phyloP scores from a whole-genome alignment of 2,113 vertebrate genomes.

The Hippopotamus amphibius region DNA sequence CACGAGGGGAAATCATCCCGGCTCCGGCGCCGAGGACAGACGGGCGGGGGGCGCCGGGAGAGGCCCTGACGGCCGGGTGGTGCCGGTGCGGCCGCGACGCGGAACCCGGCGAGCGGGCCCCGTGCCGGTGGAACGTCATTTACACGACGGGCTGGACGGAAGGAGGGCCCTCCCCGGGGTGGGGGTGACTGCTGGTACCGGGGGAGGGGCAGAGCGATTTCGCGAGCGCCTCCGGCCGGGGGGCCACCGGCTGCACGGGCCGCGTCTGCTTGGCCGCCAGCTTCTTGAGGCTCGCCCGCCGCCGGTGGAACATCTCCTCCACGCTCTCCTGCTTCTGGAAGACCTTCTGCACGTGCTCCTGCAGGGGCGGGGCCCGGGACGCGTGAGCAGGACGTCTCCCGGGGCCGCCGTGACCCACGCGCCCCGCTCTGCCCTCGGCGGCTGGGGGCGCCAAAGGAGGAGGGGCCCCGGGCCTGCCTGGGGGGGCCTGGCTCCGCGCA shows the following conservation, averaged over 20 bases:
- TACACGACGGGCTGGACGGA: no score
- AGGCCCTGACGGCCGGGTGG: background rate
- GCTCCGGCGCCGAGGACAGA: rapidly evolving
- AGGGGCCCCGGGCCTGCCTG: background rate
- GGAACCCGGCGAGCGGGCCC: background rate
- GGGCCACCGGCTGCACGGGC: constrained; percentile 98
- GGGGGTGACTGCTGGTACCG: constrained; percentile 77
- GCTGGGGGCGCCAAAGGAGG: background rate
- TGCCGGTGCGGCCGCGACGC: background rate
- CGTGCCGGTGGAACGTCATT: background rate
- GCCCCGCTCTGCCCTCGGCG: background rate
- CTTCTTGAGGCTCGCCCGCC: constrained; percentile 96
- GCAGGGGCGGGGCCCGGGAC: background rate
- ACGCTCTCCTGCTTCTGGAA: constrained; percentile 96
- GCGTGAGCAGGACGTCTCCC: background rate
- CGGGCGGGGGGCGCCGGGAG: rapidly evolving
- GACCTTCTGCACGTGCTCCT: constrained; percentile 95
- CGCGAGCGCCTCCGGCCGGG: constrained; percentile 94
- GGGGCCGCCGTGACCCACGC: background rate
- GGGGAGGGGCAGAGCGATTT: constrained; percentile 93
- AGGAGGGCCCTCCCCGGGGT: background rate
- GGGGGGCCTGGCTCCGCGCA: background rate
- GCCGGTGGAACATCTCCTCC: constrained; percentile 98
- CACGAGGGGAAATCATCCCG: rapidly evolving
- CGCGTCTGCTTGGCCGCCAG: constrained; percentile 97